These are phyloP conservation scores for Eupithecia subfuscata DNA, from an alignment of 2,888 invertebrate genomes.

Conservation along the genomic window DNA sequence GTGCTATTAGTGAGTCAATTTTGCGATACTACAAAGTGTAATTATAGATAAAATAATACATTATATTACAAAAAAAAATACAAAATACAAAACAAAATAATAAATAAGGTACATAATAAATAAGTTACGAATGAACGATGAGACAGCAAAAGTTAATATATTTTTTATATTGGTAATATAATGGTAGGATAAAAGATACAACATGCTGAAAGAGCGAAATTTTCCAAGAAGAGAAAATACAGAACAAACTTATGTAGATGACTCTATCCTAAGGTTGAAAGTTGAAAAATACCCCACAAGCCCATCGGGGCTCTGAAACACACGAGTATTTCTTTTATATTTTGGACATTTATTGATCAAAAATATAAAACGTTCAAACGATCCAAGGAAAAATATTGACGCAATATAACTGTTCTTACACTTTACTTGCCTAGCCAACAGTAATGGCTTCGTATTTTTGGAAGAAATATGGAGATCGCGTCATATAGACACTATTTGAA, in stretches of 20 bases:
- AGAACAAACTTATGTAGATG: not conserved
- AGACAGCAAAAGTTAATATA: no score
- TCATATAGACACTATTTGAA: conserved; percentile 61
- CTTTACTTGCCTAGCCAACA: conserved; percentile 18
- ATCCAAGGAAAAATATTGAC: conserved; percentile 20
- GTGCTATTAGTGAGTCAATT: no score
- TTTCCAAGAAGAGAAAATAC: not conserved
- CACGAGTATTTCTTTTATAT: conserved; percentile 15
- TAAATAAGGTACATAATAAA: no score
- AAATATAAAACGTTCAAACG: conserved; percentile 16
- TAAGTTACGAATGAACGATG: no score
- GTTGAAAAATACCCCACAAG: not conserved
- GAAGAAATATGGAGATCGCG: conserved; percentile 31
- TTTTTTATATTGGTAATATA: no score
- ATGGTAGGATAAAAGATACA: no score
- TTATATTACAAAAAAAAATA: no score
- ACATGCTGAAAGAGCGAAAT: not conserved
- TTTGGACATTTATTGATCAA: conserved; percentile 15
- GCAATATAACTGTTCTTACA: conserved; percentile 14
- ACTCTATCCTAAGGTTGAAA: not conserved
- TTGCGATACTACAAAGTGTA: no score
- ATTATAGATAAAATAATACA: no score
- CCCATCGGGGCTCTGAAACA: not conserved
- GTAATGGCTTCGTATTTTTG: conserved; percentile 33
- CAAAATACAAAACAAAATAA: no score